Evolutionary conservation across 2,797 vertebrate genomes (phyloP), one percentile per base, ranked within the genome.

Genomic region (Mareca strepera): DNA sequence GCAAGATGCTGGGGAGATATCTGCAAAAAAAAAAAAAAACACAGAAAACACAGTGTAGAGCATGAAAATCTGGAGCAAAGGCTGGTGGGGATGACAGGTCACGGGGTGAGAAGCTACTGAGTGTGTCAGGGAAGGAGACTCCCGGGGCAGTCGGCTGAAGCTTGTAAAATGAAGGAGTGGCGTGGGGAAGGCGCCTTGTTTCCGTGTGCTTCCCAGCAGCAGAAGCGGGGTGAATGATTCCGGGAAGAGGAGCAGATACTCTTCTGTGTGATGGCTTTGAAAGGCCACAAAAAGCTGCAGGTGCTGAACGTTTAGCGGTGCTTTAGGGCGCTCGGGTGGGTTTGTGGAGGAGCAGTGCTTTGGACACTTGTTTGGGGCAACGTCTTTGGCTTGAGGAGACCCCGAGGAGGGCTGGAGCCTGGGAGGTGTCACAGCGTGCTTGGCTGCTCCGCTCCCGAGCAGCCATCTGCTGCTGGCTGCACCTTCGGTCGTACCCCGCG

Each of bases 281-380:
- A 33, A 16, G 31, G 44, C 58, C 56, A 13, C 13, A 20, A 22
- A 48, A 82, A 67, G 25, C n/a, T 63, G 10, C 28, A 31, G 25
- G 2, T 78, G 50, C 53, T 72, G 41, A 23, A 85, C 44, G 68
- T 35, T 63, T 50, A 9, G 8, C 0, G 2, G 3, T 56, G 48
- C 44, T 81, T 31, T 56, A 62, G 25, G 31, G 37, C 63, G 35
- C 23, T 9, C 26, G 28, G 3, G 7, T 60, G 64, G 23, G 8
- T 80, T 63, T 53, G 21, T 63, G 78, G 64, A 76, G 31, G 52
- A 91, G 72, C 50, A 92, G 11, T 60, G 15, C 23, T 3, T 13
- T 1, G 0, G 2, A 2, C 13, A 4, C 13, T 2, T 52, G 21
- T 46, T 29, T 14, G 41, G 56, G 25, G 20, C 55, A 62, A 6